Conservation (phyloP, 2,797 vertebrate genomes). For the Balearica regulorum region DNA sequence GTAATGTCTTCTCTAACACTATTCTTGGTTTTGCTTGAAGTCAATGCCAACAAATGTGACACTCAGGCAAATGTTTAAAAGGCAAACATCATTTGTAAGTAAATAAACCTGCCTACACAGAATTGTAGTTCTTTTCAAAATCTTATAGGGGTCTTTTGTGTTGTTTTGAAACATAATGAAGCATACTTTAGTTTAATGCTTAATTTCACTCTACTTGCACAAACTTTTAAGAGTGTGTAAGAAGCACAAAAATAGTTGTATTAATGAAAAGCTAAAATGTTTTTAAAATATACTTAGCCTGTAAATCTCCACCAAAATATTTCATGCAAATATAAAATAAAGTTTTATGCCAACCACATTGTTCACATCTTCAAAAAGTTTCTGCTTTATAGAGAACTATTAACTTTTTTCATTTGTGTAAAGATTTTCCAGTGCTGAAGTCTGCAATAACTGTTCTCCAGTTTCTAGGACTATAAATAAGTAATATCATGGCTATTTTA, state of each 20-base stretch:
- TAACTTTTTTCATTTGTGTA: neutral
- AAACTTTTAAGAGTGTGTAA: neutral
- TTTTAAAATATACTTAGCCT: neutral
- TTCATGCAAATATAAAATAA: neutral
- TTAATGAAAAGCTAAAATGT: neutral
- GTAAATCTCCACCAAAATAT: neutral
- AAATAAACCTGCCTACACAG: neutral
- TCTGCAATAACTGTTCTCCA: neutral
- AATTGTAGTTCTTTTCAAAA: neutral
- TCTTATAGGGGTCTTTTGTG: accelerated
- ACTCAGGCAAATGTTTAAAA: neutral
- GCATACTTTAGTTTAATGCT: neutral
- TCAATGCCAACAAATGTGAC: neutral
- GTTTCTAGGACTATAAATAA: neutral
- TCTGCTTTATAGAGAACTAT: neutral
- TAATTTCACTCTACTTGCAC: neutral
- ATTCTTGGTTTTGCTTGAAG: neutral
- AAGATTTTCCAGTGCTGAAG: neutral
- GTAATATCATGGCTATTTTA: neutral
- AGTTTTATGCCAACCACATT: neutral
- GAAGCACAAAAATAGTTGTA: neutral
- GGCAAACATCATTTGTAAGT: neutral
- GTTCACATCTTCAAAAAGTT: neutral
- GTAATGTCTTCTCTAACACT: neutral
- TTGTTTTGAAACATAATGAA: neutral